Conservation (phyloP, 2,888 invertebrate species). For the Adineta ricciae region DNA sequence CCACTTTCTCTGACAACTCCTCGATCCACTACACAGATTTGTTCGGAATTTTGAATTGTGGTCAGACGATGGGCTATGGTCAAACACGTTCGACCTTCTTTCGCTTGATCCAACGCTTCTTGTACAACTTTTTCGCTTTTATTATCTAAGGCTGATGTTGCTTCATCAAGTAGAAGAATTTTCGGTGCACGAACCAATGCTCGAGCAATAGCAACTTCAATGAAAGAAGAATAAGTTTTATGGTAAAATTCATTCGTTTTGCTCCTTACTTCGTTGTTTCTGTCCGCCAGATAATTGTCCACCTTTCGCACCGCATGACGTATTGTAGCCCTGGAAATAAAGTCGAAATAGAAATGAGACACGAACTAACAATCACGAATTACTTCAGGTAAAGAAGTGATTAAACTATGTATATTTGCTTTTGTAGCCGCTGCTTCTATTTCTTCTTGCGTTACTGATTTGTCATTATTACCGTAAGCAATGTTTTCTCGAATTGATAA, state of each 20-base stretch:
- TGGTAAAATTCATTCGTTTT: too few species aligned
- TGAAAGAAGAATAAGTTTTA: too few species aligned
- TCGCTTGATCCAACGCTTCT: background rate
- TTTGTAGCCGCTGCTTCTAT: slow-evolving; percentile 27
- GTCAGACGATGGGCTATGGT: background rate
- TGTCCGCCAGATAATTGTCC: slow-evolving; percentile 31
- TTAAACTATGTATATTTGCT: slow-evolving; percentile 33
- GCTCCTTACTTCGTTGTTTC: slow-evolving; percentile 26
- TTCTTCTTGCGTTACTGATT: slow-evolving; percentile 24
- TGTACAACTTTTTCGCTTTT: slow-evolving; percentile 26
- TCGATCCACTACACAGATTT: background rate
- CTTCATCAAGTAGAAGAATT: slow-evolving; percentile 28
- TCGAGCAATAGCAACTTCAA: slow-evolving; percentile 25
- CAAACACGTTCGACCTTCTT: background rate
- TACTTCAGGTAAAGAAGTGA: slow-evolving; percentile 23
- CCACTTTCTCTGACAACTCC: background rate
- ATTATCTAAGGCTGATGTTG: slow-evolving; percentile 31
- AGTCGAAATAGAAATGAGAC: too few species aligned
- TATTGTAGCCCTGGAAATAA: slow-evolving; percentile 26
- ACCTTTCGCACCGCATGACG: slow-evolving; percentile 23
- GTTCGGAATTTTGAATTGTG: background rate
- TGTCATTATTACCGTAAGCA: slow-evolving; percentile 26
- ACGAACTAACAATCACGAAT: background rate
- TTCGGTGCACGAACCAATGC: slow-evolving; percentile 28
- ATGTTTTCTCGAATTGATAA: slow-evolving; percentile 32